These are phyloP conservation scores for Cataglyphis altisquamis DNA, from an alignment of 2,888 invertebrate species.

Conservation along the genomic window DNA sequence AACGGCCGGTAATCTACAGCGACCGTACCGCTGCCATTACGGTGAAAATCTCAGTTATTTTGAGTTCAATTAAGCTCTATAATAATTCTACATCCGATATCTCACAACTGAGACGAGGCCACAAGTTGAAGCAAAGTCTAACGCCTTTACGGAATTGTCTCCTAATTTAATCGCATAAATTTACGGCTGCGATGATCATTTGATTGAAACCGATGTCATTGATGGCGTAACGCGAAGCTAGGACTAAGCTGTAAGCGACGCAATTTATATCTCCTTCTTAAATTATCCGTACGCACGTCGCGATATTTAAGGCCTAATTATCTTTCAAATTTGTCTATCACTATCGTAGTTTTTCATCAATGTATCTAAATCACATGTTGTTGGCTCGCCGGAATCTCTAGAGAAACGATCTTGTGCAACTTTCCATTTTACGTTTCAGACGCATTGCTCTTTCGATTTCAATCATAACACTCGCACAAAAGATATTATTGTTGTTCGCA, in stretches of 20 bases:
- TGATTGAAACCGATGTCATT: neutral
- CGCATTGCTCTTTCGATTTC: neutral
- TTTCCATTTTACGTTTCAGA: neutral
- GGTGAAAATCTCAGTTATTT: slow-evolving; percentile 25
- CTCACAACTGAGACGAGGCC: neutral
- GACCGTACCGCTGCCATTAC: neutral
- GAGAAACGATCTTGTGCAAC: neutral
- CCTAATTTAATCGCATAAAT: neutral
- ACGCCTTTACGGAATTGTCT: neutral
- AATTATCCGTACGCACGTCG: neutral
- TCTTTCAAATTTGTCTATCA: slow-evolving; percentile 4
- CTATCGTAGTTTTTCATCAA: neutral
- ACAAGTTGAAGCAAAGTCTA: neutral
- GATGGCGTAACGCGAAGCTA: neutral
- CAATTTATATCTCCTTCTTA: neutral
- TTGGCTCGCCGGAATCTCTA: neutral
- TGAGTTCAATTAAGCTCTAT: slow-evolving; percentile 12
- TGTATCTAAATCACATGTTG: neutral
- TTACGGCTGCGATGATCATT: neutral
- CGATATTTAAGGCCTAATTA: slow-evolving; percentile 6
- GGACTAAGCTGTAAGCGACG: neutral
- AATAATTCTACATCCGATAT: slow-evolving; percentile 10
- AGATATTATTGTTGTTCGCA: slow-evolving; percentile 14
- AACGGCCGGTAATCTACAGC: slow-evolving; percentile 15
- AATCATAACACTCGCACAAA: neutral